Evolutionary conservation across 2,797 vertebrate species (phyloP).

Genomic region (Malacoctenus gilli): DNA sequence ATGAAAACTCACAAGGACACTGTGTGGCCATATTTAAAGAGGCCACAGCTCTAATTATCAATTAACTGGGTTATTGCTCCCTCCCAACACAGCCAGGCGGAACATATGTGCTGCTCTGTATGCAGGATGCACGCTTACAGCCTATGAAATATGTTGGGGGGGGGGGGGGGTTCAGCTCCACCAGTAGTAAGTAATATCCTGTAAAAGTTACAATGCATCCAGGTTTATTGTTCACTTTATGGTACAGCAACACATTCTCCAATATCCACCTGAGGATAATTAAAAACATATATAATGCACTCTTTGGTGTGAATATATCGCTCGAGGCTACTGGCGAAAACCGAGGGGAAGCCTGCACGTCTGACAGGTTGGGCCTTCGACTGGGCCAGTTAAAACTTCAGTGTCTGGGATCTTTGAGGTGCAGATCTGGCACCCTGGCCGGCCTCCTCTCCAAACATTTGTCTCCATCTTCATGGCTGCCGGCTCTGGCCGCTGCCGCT

Average conservation of each 20-base stretch:
- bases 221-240: constrained; percentile 59
- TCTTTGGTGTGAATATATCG: constrained; percentile 33
- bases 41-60: constrained; percentile 62
- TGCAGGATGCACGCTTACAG: constrained; percentile 50
- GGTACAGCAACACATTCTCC: constrained; percentile 47
- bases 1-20: constrained; percentile 58
- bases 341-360: constrained; percentile 44
- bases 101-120: constrained; percentile 60
- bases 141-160: constrained; percentile 57
- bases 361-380: constrained; percentile 41
- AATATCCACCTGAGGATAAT: constrained; percentile 69
- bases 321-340: constrained; percentile 48
- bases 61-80: constrained; percentile 67
- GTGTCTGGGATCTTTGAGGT: constrained; percentile 33
- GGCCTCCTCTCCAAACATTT: constrained; percentile 68
- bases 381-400: constrained; percentile 46
- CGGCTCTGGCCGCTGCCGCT: constrained; percentile 59
- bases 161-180: no score
- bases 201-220: constrained; percentile 54
- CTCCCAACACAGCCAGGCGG: constrained; percentile 47
- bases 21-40: constrained; percentile 57
- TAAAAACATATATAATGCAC: constrained; percentile 52
- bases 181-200: constrained; percentile 65
- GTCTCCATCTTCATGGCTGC: constrained; percentile 74
- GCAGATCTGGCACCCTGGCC: constrained; percentile 48